Evolutionary conservation across 1,140 invertebrate species (phyloP).

Genomic region (Nasonia vitripennis): DNA sequence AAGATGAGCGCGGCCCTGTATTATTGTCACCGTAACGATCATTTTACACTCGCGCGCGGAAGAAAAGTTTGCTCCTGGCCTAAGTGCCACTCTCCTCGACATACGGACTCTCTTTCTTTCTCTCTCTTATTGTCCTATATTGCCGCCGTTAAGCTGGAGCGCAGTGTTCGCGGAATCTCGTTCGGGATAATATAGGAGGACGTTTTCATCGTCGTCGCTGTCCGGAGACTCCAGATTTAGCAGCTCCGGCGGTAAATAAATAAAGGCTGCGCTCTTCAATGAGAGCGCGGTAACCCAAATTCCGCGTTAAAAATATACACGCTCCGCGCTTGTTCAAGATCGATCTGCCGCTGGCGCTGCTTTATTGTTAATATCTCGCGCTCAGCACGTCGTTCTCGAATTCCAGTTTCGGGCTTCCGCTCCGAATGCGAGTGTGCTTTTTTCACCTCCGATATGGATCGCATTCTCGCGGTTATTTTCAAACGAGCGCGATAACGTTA

Average conservation of each 20-base stretch:
- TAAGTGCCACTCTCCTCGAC: background rate
- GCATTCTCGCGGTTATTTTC: no score
- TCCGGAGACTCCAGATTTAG: background rate
- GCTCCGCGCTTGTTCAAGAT: background rate
- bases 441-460: no score
- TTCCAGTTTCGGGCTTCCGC: no score
- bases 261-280: background rate
- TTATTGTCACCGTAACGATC: background rate
- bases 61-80: background rate
- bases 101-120: background rate
- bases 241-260: background rate
- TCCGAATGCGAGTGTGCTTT: no score
- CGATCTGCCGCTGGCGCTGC: no score
- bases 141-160: background rate
- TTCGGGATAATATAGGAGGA: background rate
- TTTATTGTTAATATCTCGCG: background rate
- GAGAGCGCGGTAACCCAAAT: background rate
- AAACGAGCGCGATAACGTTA: no score
- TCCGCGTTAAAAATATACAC: background rate
- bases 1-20: background rate
- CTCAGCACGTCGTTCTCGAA: background rate
- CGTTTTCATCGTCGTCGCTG: background rate
- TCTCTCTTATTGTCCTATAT: background rate
- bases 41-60: background rate
- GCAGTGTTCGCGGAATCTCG: background rate